Conservation (phyloP, 2,113 vertebrate species). For the Callopanchax toddi region DNA sequence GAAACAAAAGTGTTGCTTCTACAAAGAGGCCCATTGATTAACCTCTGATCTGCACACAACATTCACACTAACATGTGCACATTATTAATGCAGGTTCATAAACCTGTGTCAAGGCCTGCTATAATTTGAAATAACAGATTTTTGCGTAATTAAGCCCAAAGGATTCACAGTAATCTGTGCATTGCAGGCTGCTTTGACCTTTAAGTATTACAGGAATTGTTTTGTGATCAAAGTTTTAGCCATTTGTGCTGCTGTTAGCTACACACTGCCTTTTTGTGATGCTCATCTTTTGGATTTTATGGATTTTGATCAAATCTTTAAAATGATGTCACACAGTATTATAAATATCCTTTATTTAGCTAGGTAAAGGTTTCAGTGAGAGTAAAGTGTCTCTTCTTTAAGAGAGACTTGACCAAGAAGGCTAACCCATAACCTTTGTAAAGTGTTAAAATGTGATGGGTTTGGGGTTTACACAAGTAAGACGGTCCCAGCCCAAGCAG, state of each 20-base stretch:
- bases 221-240: conserved; percentile 11
- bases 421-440: too few relatives aligned
- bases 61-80: neutral
- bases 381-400: too few relatives aligned
- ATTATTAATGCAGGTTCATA: conserved; percentile 29
- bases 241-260: neutral
- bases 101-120: conserved; percentile 9
- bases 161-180: conserved; percentile 10
- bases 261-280: conserved; percentile 5
- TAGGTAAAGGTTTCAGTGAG: too few relatives aligned
- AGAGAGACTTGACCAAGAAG: too few relatives aligned
- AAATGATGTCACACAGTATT: too few relatives aligned
- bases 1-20: conserved; percentile 32
- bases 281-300: too few relatives aligned
- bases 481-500: too few relatives aligned
- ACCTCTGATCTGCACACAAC: conserved; percentile 13
- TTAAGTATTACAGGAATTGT: conserved; percentile 2
- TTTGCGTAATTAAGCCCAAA: conserved; percentile 33
- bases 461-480: too few relatives aligned
- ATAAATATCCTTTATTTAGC: too few relatives aligned
- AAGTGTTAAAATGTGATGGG: too few relatives aligned
- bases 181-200: conserved; percentile 1
- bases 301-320: too few relatives aligned
- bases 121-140: conserved; percentile 24
- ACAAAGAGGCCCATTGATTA: conserved; percentile 40